These are phyloP conservation scores for Gryllus bimaculatus DNA, from an alignment of 1,140 invertebrate species.

Conservation along the genomic window DNA sequence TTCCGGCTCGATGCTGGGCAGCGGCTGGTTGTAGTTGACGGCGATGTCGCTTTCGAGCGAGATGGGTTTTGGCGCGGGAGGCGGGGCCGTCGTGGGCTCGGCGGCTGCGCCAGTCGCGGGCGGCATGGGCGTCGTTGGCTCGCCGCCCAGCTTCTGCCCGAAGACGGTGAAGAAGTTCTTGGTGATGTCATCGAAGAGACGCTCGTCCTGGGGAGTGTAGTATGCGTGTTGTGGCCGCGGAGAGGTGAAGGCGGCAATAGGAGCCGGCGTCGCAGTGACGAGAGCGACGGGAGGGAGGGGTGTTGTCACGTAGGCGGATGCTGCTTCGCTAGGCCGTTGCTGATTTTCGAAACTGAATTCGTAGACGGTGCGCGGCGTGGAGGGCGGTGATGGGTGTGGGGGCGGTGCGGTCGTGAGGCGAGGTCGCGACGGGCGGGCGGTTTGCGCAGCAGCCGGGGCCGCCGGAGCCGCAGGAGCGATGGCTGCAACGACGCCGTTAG, in stretches of 20 bases:
- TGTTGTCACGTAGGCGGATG: not conserved
- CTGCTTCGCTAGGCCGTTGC: not conserved
- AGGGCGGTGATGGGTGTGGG: constrained; percentile 61
- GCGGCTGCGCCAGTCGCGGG: constrained; percentile 10
- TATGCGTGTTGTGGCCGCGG: constrained; percentile 52
- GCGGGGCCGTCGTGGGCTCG: not conserved
- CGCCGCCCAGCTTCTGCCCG: constrained; percentile 53
- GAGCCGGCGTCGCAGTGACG: constrained; percentile 27
- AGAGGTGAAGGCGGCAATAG: constrained; percentile 32
- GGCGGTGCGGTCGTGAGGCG: constrained; percentile 56
- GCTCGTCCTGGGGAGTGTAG: constrained; percentile 61
- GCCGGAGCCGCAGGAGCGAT: constrained; percentile 49
- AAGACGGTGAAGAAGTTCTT: constrained; percentile 67
- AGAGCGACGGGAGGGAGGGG: constrained; percentile 20
- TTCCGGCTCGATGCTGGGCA: constrained; percentile 52
- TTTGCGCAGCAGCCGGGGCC: constrained; percentile 45
- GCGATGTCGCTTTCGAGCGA: constrained; percentile 37
- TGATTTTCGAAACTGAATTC: constrained; percentile 15
- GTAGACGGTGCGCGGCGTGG: constrained; percentile 36
- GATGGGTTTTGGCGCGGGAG: constrained; percentile 28
- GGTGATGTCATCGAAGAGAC: constrained; percentile 60
- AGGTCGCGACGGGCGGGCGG: constrained; percentile 57
- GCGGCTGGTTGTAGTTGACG: constrained; percentile 48
- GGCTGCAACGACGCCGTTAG: constrained; percentile 32
- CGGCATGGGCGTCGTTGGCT: constrained; percentile 28